Conservation (phyloP, 2,113 vertebrate species). For the Vulpes ferrilata region DNA sequence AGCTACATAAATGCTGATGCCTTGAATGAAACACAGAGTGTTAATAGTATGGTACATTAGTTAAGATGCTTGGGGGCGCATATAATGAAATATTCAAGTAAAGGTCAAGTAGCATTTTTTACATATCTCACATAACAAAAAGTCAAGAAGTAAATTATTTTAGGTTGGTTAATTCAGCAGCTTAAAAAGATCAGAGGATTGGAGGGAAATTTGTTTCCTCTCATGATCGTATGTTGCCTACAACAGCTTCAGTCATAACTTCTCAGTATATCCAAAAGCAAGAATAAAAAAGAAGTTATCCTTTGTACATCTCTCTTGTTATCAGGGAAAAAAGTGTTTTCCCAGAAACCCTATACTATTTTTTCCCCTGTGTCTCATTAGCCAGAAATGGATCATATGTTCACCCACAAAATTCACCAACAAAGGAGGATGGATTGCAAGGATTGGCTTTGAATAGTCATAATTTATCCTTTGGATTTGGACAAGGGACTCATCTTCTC, state of each 20-base stretch:
- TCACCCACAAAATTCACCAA: neutral
- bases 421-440: neutral
- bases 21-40: neutral
- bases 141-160: neutral
- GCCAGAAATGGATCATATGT: neutral
- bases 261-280: neutral
- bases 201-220: neutral
- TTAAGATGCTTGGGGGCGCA: neutral
- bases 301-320: neutral
- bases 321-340: neutral
- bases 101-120: neutral
- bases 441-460: neutral
- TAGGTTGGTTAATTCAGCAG: neutral
- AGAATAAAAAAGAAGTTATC: slow-evolving; percentile 27
- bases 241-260: neutral
- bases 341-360: neutral
- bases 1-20: neutral
- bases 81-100: slow-evolving; percentile 15
- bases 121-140: neutral
- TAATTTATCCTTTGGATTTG: neutral
- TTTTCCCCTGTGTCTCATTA: neutral
- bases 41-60: neutral
- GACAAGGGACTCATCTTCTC: neutral
- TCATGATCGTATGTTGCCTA: neutral
- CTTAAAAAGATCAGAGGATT: neutral